These are phyloP conservation scores for Microctonus hyperodae DNA, from an alignment of 2,888 invertebrate genomes.

Conservation along the genomic window DNA sequence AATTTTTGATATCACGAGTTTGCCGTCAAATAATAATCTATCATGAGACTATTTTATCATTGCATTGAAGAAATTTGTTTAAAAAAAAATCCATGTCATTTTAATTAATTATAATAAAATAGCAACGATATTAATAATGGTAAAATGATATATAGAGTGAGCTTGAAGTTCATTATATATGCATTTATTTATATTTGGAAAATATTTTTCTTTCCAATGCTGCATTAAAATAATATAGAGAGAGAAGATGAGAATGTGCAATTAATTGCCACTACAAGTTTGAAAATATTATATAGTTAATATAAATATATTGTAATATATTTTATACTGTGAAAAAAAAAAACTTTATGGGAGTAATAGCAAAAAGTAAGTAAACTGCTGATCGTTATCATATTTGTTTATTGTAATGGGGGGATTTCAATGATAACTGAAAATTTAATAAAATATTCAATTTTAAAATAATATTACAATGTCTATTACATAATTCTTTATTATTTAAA, in stretches of 20 bases:
- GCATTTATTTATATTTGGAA: background rate
- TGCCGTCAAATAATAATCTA: background rate
- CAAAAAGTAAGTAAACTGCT: constrained; percentile 36
- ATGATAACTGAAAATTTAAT: constrained; percentile 4
- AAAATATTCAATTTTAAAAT: background rate
- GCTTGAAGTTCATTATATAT: background rate
- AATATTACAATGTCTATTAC: too few relatives aligned
- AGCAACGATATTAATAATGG: background rate
- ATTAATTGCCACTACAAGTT: constrained; percentile 7
- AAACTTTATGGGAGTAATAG: constrained; percentile 35
- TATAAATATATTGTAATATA: constrained; percentile 60
- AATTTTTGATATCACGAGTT: background rate
- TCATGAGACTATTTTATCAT: background rate
- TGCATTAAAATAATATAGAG: background rate
- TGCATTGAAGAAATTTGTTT: background rate
- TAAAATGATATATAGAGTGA: background rate
- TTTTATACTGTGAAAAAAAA: constrained; percentile 52
- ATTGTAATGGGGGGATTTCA: constrained; percentile 16
- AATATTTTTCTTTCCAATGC: background rate
- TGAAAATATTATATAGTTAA: constrained; percentile 22
- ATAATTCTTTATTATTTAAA: too few relatives aligned
- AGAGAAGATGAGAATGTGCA: background rate
- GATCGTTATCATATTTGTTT: constrained; percentile 22
- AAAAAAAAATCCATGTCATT: too few relatives aligned
- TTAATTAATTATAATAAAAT: background rate